Conservation (phyloP, 2,888 invertebrate genomes). For the Dryocosmus kuriphilus region DNA sequence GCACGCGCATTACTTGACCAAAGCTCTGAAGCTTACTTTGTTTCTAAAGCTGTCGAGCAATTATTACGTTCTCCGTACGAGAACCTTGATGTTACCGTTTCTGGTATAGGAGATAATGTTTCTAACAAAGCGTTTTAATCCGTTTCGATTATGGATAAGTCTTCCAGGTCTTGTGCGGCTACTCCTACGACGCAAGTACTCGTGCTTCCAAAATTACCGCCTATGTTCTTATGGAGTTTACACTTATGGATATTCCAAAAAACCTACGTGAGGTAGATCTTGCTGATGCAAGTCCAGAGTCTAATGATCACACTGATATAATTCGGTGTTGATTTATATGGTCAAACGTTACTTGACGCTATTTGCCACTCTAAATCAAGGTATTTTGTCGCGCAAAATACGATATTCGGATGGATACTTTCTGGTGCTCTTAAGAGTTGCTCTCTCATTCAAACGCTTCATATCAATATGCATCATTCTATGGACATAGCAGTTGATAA, state of each 20-base stretch:
- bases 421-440: neutral
- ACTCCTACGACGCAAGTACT: constrained; percentile 6
- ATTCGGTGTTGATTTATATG: constrained; percentile 10
- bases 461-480: neutral
- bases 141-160: constrained; percentile 9
- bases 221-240: neutral
- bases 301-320: constrained; percentile 10
- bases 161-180: neutral
- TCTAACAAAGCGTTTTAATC: neutral
- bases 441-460: neutral
- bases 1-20: too few species aligned
- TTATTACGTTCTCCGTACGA: constrained; percentile 26
- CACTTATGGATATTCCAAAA: neutral
- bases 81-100: neutral
- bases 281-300: constrained; percentile 7
- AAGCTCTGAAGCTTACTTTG: constrained; percentile 32
- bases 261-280: constrained; percentile 6
- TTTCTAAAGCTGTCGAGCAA: constrained; percentile 40
- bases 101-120: constrained; percentile 6
- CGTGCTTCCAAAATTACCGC: constrained; percentile 22
- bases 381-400: constrained; percentile 28
- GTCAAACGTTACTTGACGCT: neutral
- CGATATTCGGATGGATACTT: neutral
- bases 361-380: neutral
- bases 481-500: too few species aligned